Evolutionary conservation across 2,113 vertebrate species (phyloP).

Genomic region (Spea multiplicata): DNA sequence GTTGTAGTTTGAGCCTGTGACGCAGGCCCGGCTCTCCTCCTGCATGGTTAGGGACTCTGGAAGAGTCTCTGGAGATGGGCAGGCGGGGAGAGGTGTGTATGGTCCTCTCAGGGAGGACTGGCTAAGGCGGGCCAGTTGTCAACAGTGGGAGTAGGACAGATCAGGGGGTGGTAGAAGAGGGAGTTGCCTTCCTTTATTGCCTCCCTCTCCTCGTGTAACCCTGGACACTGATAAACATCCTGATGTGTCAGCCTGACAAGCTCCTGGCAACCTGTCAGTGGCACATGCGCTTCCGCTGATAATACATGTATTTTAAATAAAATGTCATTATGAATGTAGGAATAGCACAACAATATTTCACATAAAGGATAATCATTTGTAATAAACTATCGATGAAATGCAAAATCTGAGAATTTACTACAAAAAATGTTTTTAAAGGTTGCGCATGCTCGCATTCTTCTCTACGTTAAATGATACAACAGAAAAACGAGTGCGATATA

Average conservation of each 20-base stretch:
- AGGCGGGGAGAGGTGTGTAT: not conserved
- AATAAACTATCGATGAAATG: too few relatives aligned
- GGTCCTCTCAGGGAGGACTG: slow-evolving; percentile 23
- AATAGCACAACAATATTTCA: too few relatives aligned
- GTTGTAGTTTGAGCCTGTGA: slow-evolving; percentile 19
- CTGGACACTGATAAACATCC: slow-evolving; percentile 31
- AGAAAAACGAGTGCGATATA: too few relatives aligned
- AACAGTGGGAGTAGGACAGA: slow-evolving; percentile 34
- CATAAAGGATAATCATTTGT: too few relatives aligned
- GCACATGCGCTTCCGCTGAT: too few relatives aligned
- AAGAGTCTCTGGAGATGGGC: not conserved
- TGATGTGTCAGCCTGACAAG: slow-evolving; percentile 9
- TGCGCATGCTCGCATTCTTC: too few relatives aligned
- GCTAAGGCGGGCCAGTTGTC: slow-evolving; percentile 33
- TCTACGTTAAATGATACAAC: too few relatives aligned
- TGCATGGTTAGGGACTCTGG: slow-evolving; percentile 1
- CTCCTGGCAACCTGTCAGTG: not conserved
- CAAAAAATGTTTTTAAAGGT: too few relatives aligned
- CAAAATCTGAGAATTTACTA: too few relatives aligned
- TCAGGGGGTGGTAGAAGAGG: slow-evolving; percentile 41
- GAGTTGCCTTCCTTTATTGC: slow-evolving; percentile 18
- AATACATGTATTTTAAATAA: too few relatives aligned
- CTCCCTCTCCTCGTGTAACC: slow-evolving; percentile 40
- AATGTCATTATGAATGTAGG: too few relatives aligned
- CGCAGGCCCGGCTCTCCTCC: not conserved